These are phyloP conservation scores for Brachionus calyciflorus DNA, from an alignment of 1,140 invertebrate species.

Conservation along the genomic window DNA sequence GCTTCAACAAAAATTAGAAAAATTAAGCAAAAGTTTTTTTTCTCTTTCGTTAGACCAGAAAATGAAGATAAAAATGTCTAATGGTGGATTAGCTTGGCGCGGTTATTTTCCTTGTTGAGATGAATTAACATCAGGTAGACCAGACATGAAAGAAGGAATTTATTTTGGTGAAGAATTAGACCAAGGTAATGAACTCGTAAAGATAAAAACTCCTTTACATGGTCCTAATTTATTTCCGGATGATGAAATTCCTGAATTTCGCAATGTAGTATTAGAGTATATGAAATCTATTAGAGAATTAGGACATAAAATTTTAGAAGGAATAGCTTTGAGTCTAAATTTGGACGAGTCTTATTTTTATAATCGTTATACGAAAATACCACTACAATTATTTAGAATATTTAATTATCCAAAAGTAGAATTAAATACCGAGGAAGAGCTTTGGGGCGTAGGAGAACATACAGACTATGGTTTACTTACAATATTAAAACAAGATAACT, in stretches of 20 bases:
- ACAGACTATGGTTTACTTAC: constrained; percentile 44
- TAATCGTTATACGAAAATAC: neutral
- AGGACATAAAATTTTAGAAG: neutral
- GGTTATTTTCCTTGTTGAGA: constrained; percentile 32
- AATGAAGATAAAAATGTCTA: constrained; percentile 30
- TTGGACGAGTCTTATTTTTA: constrained; percentile 28
- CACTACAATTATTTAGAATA: constrained; percentile 17
- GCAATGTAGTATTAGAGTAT: constrained; percentile 14
- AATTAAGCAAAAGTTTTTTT: constrained; percentile 32
- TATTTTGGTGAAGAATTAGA: constrained; percentile 40
- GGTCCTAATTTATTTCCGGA: constrained; percentile 19
- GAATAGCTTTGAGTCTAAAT: neutral
- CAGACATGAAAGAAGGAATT: constrained; percentile 38
- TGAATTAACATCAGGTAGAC: constrained; percentile 21
- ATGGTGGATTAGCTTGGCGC: constrained; percentile 33
- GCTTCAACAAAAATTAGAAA: neutral
- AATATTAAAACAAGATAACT: constrained; percentile 26
- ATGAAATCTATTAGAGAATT: constrained; percentile 9
- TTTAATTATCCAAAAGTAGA: constrained; percentile 24
- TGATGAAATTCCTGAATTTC: neutral
- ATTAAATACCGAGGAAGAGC: neutral
- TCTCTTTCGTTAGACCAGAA: neutral
- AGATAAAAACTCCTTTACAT: neutral
- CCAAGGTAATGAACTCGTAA: neutral
- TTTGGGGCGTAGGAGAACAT: constrained; percentile 43